Conservation (phyloP, 1,140 invertebrate species). For the Camponotus vicinus region DNA sequence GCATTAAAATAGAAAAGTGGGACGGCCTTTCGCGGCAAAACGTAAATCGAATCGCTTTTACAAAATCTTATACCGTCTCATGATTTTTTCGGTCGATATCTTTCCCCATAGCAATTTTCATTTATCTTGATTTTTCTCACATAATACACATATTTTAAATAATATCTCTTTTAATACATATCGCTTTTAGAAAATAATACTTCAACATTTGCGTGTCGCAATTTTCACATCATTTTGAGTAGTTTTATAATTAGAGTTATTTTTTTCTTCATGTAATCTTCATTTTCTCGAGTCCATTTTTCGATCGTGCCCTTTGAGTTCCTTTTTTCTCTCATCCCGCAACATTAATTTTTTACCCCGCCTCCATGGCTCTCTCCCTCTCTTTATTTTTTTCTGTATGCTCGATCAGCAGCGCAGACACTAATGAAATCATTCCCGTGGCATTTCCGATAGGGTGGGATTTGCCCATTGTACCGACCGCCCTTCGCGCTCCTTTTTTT, state of each 20-base stretch:
- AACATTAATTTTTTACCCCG: slow-evolving; percentile 71
- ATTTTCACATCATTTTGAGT: neutral
- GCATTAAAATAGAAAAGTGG: slow-evolving; percentile 81
- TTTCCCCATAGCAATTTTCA: neutral
- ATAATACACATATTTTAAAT: neutral
- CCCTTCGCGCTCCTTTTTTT: slow-evolving; percentile 62
- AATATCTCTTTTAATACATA: neutral
- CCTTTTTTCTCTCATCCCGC: slow-evolving; percentile 36
- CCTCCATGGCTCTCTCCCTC: slow-evolving; percentile 63
- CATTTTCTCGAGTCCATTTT: slow-evolving; percentile 24
- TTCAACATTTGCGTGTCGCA: neutral
- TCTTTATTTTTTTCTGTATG: slow-evolving; percentile 64
- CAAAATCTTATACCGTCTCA: slow-evolving; percentile 19
- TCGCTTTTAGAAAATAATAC: neutral
- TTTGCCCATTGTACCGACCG: slow-evolving; percentile 79
- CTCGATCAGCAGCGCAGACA: slow-evolving; percentile 68
- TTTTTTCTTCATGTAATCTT: slow-evolving; percentile 8
- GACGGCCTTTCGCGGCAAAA: slow-evolving; percentile 71
- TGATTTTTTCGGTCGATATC: neutral
- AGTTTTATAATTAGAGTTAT: neutral
- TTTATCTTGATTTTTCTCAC: neutral
- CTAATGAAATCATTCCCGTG: slow-evolving; percentile 83
- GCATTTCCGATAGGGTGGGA: slow-evolving; percentile 74
- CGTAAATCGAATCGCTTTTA: slow-evolving; percentile 22
- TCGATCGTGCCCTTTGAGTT: slow-evolving; percentile 2